Percentiles rank a stretch among this genome's conserved stretches.
These are phyloP conservation scores for Halictus quadricinctus DNA, from an alignment of 2,888 invertebrate species.

Conservation along the genomic window DNA sequence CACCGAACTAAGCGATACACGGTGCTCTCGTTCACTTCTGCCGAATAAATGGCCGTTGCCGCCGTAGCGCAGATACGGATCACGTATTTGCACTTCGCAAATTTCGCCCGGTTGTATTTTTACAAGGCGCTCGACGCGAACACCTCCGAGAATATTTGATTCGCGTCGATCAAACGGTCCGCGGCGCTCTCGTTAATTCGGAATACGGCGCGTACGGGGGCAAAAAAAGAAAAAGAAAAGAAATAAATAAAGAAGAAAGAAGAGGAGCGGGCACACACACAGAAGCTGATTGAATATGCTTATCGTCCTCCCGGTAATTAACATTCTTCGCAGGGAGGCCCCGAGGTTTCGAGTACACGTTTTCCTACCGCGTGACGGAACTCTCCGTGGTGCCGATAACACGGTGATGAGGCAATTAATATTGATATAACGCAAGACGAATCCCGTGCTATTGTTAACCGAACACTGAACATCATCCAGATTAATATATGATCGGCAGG, in stretches of 20 bases:
- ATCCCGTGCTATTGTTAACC: slow-evolving; percentile 54
- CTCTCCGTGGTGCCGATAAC: slow-evolving; percentile 63
- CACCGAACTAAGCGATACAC: slow-evolving; percentile 50
- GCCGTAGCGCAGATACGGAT: slow-evolving; percentile 38
- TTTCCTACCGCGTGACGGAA: slow-evolving; percentile 33
- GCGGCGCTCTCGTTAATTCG: not conserved
- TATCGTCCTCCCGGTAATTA: slow-evolving; percentile 32
- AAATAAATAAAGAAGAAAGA: not conserved
- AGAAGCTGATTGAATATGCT: slow-evolving; percentile 9
- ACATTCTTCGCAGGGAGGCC: slow-evolving; percentile 9
- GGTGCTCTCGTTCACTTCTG: slow-evolving; percentile 47
- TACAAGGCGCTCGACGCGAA: slow-evolving; percentile 2
- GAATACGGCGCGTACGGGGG: not conserved
- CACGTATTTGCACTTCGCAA: slow-evolving; percentile 48
- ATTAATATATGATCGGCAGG: slow-evolving; percentile 60
- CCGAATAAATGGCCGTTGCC: slow-evolving; percentile 46
- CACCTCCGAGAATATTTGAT: not conserved
- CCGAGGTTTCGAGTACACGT: slow-evolving; percentile 3
- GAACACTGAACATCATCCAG: slow-evolving; percentile 49
- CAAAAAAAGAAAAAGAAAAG: no score
- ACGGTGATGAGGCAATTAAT: slow-evolving; percentile 67
- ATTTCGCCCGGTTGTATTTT: slow-evolving; percentile 33
- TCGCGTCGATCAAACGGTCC: not conserved
- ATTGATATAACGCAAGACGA: slow-evolving; percentile 58
- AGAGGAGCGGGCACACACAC: not conserved